phyloP scores from a whole-genome alignment of 2,113 vertebrate species.

The Tamias sibiricus region DNA sequence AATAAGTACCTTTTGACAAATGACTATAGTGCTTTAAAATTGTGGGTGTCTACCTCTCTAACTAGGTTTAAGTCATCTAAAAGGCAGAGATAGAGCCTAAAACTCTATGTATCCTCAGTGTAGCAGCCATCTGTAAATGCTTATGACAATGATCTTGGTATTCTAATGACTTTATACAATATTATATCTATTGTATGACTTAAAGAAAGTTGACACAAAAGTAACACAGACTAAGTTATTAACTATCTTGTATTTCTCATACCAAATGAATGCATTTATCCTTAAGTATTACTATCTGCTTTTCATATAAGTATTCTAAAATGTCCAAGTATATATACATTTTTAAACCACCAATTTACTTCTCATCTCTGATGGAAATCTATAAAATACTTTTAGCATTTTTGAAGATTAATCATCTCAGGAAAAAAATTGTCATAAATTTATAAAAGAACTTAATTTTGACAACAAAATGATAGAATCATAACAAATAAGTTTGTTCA shows the following conservation, averaged over 20 bases:
- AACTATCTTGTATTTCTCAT: not conserved
- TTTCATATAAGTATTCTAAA: not conserved
- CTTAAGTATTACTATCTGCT: not conserved
- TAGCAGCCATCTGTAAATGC: not conserved
- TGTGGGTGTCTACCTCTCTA: not conserved
- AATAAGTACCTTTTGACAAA: not conserved
- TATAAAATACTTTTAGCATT: not conserved
- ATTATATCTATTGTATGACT: not conserved
- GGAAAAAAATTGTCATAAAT: not conserved
- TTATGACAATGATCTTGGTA: not conserved
- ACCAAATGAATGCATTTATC: not conserved
- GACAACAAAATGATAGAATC: not conserved
- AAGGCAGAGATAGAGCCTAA: not conserved
- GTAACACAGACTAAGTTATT: not conserved
- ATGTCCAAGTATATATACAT: not conserved
- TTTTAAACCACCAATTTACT: not conserved
- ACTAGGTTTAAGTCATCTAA: not conserved
- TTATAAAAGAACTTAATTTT: conserved; percentile 48
- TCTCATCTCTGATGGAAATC: not conserved
- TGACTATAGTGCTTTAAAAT: not conserved
- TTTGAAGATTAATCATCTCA: conserved; percentile 15
- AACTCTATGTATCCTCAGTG: not conserved
- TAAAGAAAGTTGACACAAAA: not conserved
- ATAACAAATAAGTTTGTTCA: not conserved
- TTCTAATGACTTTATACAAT: not conserved